Evolutionary conservation across 2,888 invertebrate species (phyloP), one percentile per base, ranked within the genome.

Genomic region (Sturmia bella): DNA sequence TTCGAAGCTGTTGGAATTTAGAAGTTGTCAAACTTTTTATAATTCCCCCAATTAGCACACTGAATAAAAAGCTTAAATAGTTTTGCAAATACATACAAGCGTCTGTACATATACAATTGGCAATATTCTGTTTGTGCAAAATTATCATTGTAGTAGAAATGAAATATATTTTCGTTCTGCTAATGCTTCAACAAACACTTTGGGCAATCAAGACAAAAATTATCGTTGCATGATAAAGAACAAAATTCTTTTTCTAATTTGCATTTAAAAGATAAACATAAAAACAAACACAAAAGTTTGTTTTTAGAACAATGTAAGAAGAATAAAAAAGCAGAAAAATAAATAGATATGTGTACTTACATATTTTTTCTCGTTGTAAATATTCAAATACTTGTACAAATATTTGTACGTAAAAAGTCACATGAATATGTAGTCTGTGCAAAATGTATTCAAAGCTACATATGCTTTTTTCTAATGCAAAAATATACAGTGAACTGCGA

Each of bases 161-260:
- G 9, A 27, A 6, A 32, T 32, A 32, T 7, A 32, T 32, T 32
- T 32, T 32, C 32, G 32, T 32, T 52, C 41, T 68, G 19, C 19
- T 59, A 21, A n/a, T 61, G 24, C 27, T 32, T 52, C 12, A 50
- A 32, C 41, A 61, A 72, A 72, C 61, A 72, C 32, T 72, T 61
- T 72, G 27, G 61, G 61, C 72, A 72, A 72, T 72, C 72, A 72
- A 32, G 72, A n/a, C 72, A 43, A 43, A 61, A 72, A 19, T 61
- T 72, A 72, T 72, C 19, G 45, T 61, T 52, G 61, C 50, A 72
- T 52, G 7, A 17, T 48, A 50, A 52, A 45, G 24, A 70, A 50
- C 4, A 61, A 72, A 72, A 61, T 52, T 52, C 61, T 72, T 7
- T 32, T 32, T 61, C 17, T 52, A 72, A 61, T 72, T 72, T 72